A percentile compares a stretch with the other conserved stretches of the same genome.
These are phyloP conservation scores for Oplegnathus fasciatus DNA, from an alignment of 2,113 vertebrate genomes.

Conservation along the genomic window DNA sequence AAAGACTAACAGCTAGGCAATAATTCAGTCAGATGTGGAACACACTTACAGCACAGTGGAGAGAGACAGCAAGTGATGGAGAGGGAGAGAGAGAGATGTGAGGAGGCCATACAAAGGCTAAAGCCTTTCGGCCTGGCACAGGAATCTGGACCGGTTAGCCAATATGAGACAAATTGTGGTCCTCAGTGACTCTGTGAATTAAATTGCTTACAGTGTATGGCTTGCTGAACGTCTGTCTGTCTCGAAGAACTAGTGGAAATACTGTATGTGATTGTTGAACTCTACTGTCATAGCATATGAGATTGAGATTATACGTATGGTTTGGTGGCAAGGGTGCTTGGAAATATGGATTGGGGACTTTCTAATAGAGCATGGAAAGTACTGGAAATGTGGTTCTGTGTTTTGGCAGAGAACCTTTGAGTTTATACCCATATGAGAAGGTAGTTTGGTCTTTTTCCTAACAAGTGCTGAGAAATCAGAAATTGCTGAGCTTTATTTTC, in stretches of 20 bases:
- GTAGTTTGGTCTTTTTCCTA: background rate
- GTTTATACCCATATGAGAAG: slow-evolving; percentile 22
- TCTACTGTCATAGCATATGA: slow-evolving; percentile 56
- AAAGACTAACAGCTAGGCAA: slow-evolving; percentile 76
- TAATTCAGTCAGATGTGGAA: slow-evolving; percentile 80
- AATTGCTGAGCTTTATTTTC: background rate
- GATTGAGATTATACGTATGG: slow-evolving; percentile 53
- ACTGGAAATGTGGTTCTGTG: slow-evolving; percentile 60
- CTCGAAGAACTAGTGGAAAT: slow-evolving; percentile 47
- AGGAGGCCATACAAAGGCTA: slow-evolving; percentile 65
- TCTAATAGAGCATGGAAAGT: slow-evolving; percentile 57
- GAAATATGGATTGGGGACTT: slow-evolving; percentile 50
- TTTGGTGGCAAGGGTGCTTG: slow-evolving; percentile 43
- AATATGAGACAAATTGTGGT: slow-evolving; percentile 60
- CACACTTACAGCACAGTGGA: slow-evolving; percentile 64
- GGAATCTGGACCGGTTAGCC: slow-evolving; percentile 55
- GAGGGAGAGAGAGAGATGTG: slow-evolving; percentile 57
- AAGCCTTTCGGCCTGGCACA: slow-evolving; percentile 67
- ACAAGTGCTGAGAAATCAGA: background rate
- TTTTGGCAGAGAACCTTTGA: slow-evolving; percentile 40
- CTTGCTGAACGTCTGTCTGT: slow-evolving; percentile 54
- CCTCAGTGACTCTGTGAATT: slow-evolving; percentile 63
- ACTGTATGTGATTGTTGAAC: slow-evolving; percentile 48
- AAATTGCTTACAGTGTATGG: slow-evolving; percentile 65
- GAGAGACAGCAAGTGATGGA: slow-evolving; percentile 52